A percentile compares a stretch with the other conserved stretches of the same genome.
These are phyloP conservation scores for Sarcophaga caerulescens DNA, from an alignment of 2,888 invertebrate genomes.

Conservation along the genomic window DNA sequence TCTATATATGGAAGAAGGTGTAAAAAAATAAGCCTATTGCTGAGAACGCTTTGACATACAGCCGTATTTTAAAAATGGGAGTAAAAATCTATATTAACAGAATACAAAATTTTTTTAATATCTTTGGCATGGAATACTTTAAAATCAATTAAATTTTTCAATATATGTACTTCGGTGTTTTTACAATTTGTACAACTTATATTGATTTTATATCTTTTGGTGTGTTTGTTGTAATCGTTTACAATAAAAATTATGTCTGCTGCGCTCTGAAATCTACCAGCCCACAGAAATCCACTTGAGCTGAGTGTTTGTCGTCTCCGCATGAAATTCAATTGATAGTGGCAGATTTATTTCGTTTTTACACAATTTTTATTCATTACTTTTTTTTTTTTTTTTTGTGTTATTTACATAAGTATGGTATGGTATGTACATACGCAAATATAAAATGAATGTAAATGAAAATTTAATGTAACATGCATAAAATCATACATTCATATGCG, in stretches of 20 bases:
- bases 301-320: background rate
- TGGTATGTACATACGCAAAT: background rate
- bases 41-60: no score
- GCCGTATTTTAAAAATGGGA: no score
- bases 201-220: conserved; percentile 12
- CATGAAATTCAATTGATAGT: conserved; percentile 26
- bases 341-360: conserved; percentile 8
- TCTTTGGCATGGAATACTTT: background rate
- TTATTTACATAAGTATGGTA: conserved; percentile 5
- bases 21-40: no score
- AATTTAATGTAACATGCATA: background rate
- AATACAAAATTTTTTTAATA: background rate
- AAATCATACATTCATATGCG: background rate
- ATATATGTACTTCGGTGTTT: background rate
- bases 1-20: no score
- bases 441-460: background rate
- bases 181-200: conserved; percentile 9
- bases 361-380: conserved; percentile 7
- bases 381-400: conserved; percentile 11
- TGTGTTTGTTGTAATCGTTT: background rate
- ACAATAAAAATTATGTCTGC: no score
- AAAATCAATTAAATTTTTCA: background rate
- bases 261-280: no score
- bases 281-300: background rate
- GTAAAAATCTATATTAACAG: no score